phyloP scores from a whole-genome alignment of 35 echinoderm and acorn worm species.

The Patiria miniata region DNA sequence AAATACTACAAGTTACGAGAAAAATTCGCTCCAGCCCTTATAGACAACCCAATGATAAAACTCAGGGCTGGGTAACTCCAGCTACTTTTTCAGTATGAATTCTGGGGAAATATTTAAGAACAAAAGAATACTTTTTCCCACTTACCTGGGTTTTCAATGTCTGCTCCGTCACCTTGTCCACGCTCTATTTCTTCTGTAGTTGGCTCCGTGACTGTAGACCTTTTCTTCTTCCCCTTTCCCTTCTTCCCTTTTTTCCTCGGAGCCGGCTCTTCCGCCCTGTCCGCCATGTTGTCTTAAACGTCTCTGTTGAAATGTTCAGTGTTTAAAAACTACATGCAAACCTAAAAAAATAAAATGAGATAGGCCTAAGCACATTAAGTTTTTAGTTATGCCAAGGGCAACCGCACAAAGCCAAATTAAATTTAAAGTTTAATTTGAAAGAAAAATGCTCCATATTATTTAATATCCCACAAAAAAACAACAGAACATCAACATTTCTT shows the following conservation, averaged over 20 bases:
- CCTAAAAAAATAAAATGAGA: background rate
- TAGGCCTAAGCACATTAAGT: background rate
- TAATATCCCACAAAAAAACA: too few species aligned
- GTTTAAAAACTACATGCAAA: background rate
- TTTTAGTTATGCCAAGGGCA: background rate
- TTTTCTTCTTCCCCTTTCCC: background rate
- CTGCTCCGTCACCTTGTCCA: background rate
- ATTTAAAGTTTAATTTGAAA: too few species aligned
- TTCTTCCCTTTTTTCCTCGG: conserved; percentile 7
- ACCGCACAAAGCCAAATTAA: too few species aligned
- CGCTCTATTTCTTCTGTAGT: background rate
- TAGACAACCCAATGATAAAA: too few species aligned
- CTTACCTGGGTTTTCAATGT: background rate
- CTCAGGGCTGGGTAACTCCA: too few species aligned
- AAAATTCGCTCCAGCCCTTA: too few species aligned
- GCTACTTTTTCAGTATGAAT: too few species aligned
- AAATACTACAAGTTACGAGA: too few species aligned
- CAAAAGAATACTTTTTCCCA: background rate
- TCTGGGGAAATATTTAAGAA: background rate
- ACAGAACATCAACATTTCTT: too few species aligned
- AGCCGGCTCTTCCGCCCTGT: background rate
- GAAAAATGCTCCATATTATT: background rate
- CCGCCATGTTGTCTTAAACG: background rate
- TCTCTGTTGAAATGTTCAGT: background rate
- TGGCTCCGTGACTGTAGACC: background rate